Base-by-base conservation (phyloP, 2,888 invertebrate genomes). In the Pemphredon lugubris region DNA sequence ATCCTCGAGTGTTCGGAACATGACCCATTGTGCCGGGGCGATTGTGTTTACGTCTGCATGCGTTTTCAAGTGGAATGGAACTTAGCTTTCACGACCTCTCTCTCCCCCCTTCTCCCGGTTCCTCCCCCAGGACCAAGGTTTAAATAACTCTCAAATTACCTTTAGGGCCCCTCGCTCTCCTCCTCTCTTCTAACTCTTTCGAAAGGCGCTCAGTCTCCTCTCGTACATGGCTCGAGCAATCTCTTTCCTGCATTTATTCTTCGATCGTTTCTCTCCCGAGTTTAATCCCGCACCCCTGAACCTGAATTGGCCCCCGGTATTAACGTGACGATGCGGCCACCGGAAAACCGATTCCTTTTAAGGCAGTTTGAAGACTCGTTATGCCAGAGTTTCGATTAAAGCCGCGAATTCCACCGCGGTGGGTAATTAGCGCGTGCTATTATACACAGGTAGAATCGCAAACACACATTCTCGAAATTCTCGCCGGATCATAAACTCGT, bases 71-170 rank as follows among this genome's bases (percentile, higher is more conserved):
- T 71, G 75, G 75, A 77, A 80, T 73, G 77, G 70, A 70, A 64
- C 68, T 68, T 55, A 30, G 66, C 47, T 65, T 54, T 65, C 37
- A 57, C 69, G 44, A 21, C 4, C 34, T 18, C 54, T 23, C 34
- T 34, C 34, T 40, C 42, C 59, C 26, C 63, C 21, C 32, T 58
- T 64, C 14, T 18, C 20, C 7, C 37, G 7, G 30, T 39, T 44
- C 26, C 21, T 20, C 40, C 14, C 39, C 21, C 39, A 18, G 32
- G 58, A 74, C 77, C 78, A 77, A n/a, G 79, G 73, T 79, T 85
- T 82, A 82, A 85, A 85, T 84, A 83, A 84, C 83, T 84, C 83
- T 84, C 83, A 73, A 84, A 84, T 85, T 85, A 84, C 84, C 74
- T 77, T 67, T 18, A 23, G 63, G 75, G 70, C 59, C 65, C 71